Evolutionary conservation across 2,888 invertebrate species (phyloP).

Genomic region (Calephelis perditalis): DNA sequence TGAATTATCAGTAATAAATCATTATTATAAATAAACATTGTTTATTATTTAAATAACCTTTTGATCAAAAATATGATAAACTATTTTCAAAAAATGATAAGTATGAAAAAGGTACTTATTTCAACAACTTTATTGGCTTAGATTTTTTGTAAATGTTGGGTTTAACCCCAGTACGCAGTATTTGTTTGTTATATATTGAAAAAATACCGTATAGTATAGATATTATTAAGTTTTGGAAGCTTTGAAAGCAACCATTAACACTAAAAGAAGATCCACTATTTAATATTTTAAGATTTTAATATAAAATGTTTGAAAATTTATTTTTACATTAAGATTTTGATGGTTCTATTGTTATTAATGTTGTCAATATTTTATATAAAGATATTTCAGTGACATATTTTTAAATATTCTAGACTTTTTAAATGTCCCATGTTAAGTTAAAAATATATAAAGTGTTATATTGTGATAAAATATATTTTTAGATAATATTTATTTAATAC

Average conservation of each 20-base stretch:
- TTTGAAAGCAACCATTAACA: neutral
- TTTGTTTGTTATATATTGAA: neutral
- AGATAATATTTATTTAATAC: slow-evolving; percentile 53
- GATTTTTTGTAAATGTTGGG: neutral
- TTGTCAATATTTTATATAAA: slow-evolving; percentile 1
- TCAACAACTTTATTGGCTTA: neutral
- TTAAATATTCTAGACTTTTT: neutral
- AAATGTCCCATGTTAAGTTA: neutral
- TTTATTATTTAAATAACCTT: neutral
- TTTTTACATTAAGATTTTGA: neutral
- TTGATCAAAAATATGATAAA: neutral
- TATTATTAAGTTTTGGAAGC: neutral
- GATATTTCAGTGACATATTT: slow-evolving; percentile 1
- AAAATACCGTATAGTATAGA: neutral
- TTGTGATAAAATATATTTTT: slow-evolving; percentile 71
- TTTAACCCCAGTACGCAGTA: neutral
- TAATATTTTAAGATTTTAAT: slow-evolving; percentile 2
- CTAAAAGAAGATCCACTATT: slow-evolving; percentile 1
- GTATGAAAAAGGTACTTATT: neutral
- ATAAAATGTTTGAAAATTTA: neutral
- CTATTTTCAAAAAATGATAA: neutral
- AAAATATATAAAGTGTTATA: slow-evolving; percentile 44
- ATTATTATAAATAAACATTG: neutral
- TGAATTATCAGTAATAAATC: neutral
- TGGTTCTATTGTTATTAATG: neutral